A percentile compares a stretch with the other conserved stretches of the same genome.
Conservation (phyloP, 2,888 invertebrate genomes). For the Himalopsyche kuldschensis region DNA sequence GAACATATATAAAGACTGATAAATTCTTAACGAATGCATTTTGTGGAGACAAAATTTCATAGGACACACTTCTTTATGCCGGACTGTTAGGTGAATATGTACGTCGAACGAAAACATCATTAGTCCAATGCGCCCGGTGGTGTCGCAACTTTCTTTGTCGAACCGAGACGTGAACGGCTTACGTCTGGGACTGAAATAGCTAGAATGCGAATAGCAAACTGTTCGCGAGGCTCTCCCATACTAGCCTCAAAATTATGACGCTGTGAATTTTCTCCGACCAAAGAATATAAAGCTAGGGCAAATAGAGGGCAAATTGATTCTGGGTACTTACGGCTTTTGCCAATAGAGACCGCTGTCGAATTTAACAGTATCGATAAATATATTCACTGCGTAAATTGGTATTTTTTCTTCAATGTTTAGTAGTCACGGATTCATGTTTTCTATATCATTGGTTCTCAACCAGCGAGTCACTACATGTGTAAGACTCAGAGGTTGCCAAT, state of each 20-base stretch:
- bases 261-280: conserved; percentile 13
- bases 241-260: conserved; percentile 14
- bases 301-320: conserved; percentile 31
- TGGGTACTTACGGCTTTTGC: not conserved
- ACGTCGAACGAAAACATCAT: conserved; percentile 33
- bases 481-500: no score
- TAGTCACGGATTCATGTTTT: not conserved
- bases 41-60: not conserved
- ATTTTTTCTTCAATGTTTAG: not conserved
- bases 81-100: not conserved
- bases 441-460: no score
- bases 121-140: conserved; percentile 29
- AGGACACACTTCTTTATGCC: not conserved
- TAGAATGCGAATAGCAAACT: conserved; percentile 1
- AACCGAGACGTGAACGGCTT: conserved; percentile 11
- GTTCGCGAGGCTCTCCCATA: not conserved
- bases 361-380: not conserved
- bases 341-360: not conserved
- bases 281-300: conserved; percentile 7
- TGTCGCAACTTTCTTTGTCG: conserved; percentile 34
- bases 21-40: not conserved
- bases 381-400: not conserved
- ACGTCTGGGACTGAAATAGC: conserved; percentile 15
- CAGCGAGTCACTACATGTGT: no score
- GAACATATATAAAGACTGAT: no score